phyloP scores from a whole-genome alignment of 2,113 vertebrate genomes.

The Mustela lutreola region DNA sequence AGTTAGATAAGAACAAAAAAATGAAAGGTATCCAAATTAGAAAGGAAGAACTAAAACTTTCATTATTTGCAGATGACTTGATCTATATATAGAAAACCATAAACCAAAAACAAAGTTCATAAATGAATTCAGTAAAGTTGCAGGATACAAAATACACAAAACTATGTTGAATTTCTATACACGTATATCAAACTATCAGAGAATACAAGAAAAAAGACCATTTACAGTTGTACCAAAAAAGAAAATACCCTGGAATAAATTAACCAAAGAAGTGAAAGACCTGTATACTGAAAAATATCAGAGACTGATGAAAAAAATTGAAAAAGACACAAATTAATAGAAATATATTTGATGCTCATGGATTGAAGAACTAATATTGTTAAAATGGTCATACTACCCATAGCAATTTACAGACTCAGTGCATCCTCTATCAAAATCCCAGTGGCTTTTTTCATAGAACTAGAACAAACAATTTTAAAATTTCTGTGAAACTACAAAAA shows the following conservation, averaged over 20 bases:
- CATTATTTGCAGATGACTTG: neutral
- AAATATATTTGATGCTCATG: neutral
- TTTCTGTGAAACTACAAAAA: neutral
- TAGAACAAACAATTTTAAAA: neutral
- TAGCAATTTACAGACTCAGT: neutral
- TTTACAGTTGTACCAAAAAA: neutral
- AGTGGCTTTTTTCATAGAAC: neutral
- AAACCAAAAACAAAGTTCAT: neutral
- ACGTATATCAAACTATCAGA: neutral
- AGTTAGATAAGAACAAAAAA: neutral
- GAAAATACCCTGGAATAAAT: neutral
- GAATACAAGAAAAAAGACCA: neutral
- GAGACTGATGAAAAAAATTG: neutral
- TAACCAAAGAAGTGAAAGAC: neutral
- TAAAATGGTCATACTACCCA: neutral
- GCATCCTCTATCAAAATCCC: neutral
- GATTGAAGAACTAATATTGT: neutral
- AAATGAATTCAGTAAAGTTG: neutral
- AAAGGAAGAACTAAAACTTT: neutral
- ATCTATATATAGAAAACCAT: neutral
- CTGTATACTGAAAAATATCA: neutral
- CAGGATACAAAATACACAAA: neutral
- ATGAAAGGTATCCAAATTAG: neutral
- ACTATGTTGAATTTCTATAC: neutral
- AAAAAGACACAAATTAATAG: neutral